Base-by-base conservation (phyloP, 1,140 invertebrate genomes). In the Protaetia brevitarsis region DNA sequence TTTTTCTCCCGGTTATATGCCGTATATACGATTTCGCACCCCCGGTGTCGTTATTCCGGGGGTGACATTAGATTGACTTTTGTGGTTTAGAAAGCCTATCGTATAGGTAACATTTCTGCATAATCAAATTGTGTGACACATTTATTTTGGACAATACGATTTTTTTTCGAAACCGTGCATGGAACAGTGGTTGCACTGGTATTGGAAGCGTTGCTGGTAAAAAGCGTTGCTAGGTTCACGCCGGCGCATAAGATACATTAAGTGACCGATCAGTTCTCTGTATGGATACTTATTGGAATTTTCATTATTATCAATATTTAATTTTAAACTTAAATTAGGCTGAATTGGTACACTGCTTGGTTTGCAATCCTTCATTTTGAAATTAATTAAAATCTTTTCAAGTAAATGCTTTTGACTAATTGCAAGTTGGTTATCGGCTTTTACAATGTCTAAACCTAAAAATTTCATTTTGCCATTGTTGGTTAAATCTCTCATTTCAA, bases 391-490 rank as follows among this genome's bases (percentile, higher is more conserved):
- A 34, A 34, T 34, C 13, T 34, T 34, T 34, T 34, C 31, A 34
- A 34, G 1, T 34, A 34, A n/a, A 34, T 8, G 31, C 31, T 34
- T 34, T 34, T 34, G 31, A 34, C 31, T 34, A 34, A 34, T 34
- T 34, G 13, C 31, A 34, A 34, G 1, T 34, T 34, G 58, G 7
- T 21, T 19, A 64, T 57, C 36, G 30, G 41, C n/a, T 30, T 23
- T n/a, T 4, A 21, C 11, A 13, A 29, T 23, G 8, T 51, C 19
- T 62, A 36, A 27, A 30, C 13, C 30, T 21, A 19, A 64, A 62
- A 13, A 68, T 67, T 11, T 70, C 66, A 8, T 58, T 41, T 34
- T 61, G 10, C n/a, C 68, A 13, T 45, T 61, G 30, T 10, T 8
- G n/a, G 31, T 58, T 58, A 45, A 34, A 5, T 34, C 31, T 34